Evolutionary conservation across 1,140 invertebrate species (phyloP).

Genomic region (Chironomus striatipennis): DNA sequence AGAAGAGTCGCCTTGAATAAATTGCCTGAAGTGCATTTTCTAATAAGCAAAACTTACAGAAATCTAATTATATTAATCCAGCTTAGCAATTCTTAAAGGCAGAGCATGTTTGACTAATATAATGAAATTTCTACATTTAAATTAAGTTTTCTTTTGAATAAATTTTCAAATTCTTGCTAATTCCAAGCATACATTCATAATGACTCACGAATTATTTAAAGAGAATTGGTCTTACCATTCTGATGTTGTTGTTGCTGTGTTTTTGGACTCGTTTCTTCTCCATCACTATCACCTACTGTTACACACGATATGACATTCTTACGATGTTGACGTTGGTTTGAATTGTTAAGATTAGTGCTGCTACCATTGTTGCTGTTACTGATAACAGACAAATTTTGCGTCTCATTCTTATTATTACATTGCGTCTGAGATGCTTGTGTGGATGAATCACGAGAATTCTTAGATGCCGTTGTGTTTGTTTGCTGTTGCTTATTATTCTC

Average conservation of each 20-base stretch:
- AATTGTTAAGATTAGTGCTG: constrained; percentile 19
- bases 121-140: too few relatives aligned
- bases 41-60: too few relatives aligned
- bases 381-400: constrained; percentile 32
- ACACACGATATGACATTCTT: constrained; percentile 74
- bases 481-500: constrained; percentile 33
- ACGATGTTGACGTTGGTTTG: constrained; percentile 36
- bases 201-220: constrained; percentile 28
- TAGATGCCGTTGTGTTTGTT: background rate
- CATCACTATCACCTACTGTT: constrained; percentile 71
- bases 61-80: too few relatives aligned
- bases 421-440: constrained; percentile 29
- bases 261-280: constrained; percentile 52
- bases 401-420: constrained; percentile 28
- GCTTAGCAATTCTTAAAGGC: too few relatives aligned
- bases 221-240: constrained; percentile 35
- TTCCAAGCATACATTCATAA: too few relatives aligned
- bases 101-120: too few relatives aligned
- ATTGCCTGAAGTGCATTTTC: too few relatives aligned
- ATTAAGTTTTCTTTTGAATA: too few relatives aligned
- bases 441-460: background rate
- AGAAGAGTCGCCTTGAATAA: too few relatives aligned
- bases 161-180: too few relatives aligned
- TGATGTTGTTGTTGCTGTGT: constrained; percentile 47
- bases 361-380: constrained; percentile 29